Evolutionary conservation across 2,888 invertebrate genomes (phyloP).

Genomic region (Rutpela maculata): DNA sequence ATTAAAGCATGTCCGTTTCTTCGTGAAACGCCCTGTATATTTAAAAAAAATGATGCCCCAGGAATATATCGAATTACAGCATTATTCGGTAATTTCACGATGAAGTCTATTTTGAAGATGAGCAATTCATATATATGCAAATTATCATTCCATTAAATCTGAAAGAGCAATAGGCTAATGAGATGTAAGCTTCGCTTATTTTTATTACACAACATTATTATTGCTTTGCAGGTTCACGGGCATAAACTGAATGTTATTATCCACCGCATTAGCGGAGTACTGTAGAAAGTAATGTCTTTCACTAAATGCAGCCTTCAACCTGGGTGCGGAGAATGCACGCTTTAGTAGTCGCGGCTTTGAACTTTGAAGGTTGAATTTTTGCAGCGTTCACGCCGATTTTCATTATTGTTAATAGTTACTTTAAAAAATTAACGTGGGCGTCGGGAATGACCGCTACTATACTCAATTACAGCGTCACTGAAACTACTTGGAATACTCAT

Average conservation of each 20-base stretch:
- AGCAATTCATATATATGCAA: not conserved
- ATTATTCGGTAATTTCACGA: no score
- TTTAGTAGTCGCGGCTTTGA: conserved; percentile 27
- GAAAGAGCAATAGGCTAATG: not conserved
- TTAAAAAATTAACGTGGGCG: no score
- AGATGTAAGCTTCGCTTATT: not conserved
- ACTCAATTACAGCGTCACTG: no score
- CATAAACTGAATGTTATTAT: not conserved
- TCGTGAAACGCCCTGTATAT: no score
- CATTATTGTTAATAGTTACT: not conserved
- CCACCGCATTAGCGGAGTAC: not conserved
- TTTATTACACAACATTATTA: not conserved
- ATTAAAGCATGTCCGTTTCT: no score
- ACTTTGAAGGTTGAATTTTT: conserved; percentile 23
- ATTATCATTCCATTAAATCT: not conserved
- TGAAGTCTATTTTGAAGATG: not conserved
- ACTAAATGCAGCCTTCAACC: conserved; percentile 36
- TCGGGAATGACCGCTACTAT: no score
- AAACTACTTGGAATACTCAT: no score
- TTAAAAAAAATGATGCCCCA: no score
- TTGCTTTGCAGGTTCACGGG: not conserved
- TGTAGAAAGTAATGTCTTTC: conserved; percentile 45
- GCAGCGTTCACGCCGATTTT: not conserved
- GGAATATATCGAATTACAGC: no score
- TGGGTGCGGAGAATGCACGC: conserved; percentile 17